phyloP scores from a whole-genome alignment of 2,888 invertebrate species.

The Dolomedes plantarius region DNA sequence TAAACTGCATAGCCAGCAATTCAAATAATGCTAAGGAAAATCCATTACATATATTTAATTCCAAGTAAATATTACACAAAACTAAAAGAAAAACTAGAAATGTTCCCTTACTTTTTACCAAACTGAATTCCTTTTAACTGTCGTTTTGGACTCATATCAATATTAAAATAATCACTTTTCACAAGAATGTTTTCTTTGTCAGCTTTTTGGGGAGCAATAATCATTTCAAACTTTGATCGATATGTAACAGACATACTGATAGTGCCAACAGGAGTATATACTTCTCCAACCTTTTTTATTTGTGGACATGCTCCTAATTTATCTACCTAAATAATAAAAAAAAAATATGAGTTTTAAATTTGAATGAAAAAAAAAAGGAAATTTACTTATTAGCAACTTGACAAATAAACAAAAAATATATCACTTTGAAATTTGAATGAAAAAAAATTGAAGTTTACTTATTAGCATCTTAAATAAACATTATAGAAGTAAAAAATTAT shows the following conservation, averaged over 20 bases:
- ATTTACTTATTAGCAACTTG: too few species aligned
- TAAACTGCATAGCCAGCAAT: too few species aligned
- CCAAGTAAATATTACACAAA: too few species aligned
- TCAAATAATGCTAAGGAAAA: too few species aligned
- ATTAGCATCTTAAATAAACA: too few species aligned
- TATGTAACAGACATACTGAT: conserved; percentile 89
- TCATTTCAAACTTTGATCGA: conserved; percentile 87
- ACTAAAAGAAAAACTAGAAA: too few species aligned
- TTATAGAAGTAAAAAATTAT: too few species aligned
- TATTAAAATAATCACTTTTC: conserved; percentile 92
- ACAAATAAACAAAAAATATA: too few species aligned
- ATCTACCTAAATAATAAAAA: conserved; percentile 28
- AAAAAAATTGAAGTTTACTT: too few species aligned
- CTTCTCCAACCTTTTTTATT: conserved; percentile 87
- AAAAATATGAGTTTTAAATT: not conserved
- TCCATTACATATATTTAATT: too few species aligned
- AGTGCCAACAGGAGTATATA: conserved; percentile 91
- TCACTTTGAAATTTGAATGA: too few species aligned
- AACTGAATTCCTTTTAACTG: not conserved
- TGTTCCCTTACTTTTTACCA: conserved; percentile 35
- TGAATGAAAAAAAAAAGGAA: too few species aligned
- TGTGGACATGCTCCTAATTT: conserved; percentile 86
- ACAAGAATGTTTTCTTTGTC: conserved; percentile 84
- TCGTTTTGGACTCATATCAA: conserved; percentile 82
- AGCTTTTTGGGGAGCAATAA: conserved; percentile 87